Base-by-base conservation (phyloP, 2,888 invertebrate genomes). In the Stenotaenia linearis region DNA sequence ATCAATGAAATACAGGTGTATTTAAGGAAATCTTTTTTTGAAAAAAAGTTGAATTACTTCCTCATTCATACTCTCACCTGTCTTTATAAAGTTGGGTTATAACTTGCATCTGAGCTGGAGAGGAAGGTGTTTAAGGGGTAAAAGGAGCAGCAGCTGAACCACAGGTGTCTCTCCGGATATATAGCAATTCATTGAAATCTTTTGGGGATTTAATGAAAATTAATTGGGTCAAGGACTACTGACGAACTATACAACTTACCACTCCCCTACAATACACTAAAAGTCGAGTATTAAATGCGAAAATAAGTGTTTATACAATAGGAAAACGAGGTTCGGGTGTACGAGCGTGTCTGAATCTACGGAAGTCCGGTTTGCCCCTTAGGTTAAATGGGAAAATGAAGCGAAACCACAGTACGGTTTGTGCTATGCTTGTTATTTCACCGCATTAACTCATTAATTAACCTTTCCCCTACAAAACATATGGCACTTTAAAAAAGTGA, bases 301-400 rank as follows among this genome's bases (percentile, higher is more conserved):
- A 69, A 69, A 28, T 28, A 4, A 28, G 25, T n/a, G n/a, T n/a
- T n/a, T n/a, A 69, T 28, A 69, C 69, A 69, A 69, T 69, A 10
- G 50, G 18, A 50, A 50, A 50, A 6, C n/a, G 50, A 28, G 28
- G 25, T 69, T 7, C 15, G 10, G 69, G 12, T 69, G n/a, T 28
- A 28, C 4, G 69, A 69, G 69, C 69, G 69, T 69, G 69, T 69
- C 69, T 69, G 69, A 69, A 69, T 28, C 69, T 69, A 69, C 69
- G 69, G 69, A 69, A 69, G 69, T 69, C 69, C 69, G 69, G 69
- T 69, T 69, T 28, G 69, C 69, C 69, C 69, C 69, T 69, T 69
- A 69, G 69, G 69, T 69, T 69, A 69, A 69, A 69, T 69, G 69
- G 9, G 69, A 69, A 69, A 69, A 69, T 69, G 69, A 69, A 69